Evolutionary conservation across 2,797 vertebrate genomes (phyloP).

Genomic region (Cirrhinus mrigala): DNA sequence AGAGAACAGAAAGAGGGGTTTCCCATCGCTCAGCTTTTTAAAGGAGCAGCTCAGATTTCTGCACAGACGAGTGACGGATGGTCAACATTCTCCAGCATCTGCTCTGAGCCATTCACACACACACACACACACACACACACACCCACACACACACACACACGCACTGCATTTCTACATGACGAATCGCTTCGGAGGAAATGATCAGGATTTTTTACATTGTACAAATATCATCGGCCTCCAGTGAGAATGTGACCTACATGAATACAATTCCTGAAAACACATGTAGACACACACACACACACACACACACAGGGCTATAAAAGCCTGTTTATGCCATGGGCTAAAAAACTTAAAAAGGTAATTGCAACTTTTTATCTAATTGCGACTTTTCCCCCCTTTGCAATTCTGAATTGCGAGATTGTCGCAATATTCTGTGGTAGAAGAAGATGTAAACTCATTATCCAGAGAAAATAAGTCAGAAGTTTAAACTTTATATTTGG

Average conservation of each 20-base stretch:
- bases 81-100: neutral
- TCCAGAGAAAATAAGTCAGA: neutral
- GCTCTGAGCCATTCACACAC: neutral
- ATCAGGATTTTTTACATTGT: neutral
- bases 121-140: neutral
- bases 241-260: neutral
- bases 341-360: neutral
- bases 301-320: neutral
- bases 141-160: neutral
- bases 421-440: neutral
- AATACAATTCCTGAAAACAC: neutral
- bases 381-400: neutral
- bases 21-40: constrained; percentile 33
- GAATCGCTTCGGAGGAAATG: neutral
- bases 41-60: constrained; percentile 5
- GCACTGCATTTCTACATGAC: neutral
- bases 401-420: neutral
- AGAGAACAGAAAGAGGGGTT: constrained; percentile 50
- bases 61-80: neutral
- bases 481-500: neutral
- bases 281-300: neutral
- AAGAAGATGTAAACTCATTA: neutral
- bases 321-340: neutral
- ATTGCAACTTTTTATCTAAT: neutral
- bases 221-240: neutral